phyloP scores from a whole-genome alignment of 2,113 vertebrate genomes.

The Lipotes vexillifer region DNA sequence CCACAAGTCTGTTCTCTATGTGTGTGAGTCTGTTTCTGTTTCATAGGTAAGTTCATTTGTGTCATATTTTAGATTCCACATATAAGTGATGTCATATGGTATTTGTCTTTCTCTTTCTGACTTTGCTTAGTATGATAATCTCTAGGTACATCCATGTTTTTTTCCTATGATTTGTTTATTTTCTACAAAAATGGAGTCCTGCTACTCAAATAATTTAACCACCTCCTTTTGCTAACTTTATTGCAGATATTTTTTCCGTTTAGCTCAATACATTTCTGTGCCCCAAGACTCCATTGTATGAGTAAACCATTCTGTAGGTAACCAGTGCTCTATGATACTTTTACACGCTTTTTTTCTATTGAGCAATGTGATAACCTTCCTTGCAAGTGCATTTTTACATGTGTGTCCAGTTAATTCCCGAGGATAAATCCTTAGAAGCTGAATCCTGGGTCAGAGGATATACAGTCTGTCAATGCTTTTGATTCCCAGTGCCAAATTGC shows the following conservation, averaged over 20 bases:
- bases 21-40: no score
- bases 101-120: neutral
- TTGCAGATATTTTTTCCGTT: neutral
- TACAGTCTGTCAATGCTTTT: neutral
- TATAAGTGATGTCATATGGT: no score
- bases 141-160: neutral
- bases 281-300: neutral
- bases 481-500: neutral
- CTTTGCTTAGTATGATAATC: neutral
- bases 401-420: neutral
- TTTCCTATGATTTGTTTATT: conserved; percentile 10
- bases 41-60: no score
- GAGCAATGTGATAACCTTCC: neutral
- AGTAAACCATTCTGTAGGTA: neutral
- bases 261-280: neutral
- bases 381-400: neutral
- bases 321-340: neutral
- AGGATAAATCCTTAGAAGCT: neutral
- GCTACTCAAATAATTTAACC: neutral
- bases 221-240: neutral
- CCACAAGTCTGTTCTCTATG: no score
- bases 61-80: no score
- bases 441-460: neutral
- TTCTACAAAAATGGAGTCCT: neutral
- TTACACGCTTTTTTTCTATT: neutral